Base-by-base conservation (phyloP, 2,888 invertebrate species). In the Bellardia pandia region DNA sequence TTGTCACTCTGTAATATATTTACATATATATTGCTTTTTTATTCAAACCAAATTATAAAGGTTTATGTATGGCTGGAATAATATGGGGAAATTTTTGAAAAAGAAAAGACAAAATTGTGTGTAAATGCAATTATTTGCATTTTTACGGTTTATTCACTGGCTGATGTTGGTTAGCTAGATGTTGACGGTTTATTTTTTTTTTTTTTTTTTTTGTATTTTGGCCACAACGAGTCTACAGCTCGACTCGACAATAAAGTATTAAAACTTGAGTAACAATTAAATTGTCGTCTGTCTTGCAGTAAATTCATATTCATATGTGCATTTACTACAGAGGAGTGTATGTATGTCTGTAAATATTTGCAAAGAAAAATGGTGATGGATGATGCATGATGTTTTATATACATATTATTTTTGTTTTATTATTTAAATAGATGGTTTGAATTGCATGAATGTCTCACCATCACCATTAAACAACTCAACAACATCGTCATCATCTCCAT, bases 61-160 rank as follows among this genome's bases (percentile, higher is more conserved):
- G 76, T 77, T 78, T 69, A 58, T 13, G 66, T 74, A 48, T 78
- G 56, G 11, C 62, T 60, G 78, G 14, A 60, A 68, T 80, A 80
- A n/a, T n/a, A n/a, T 86, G 76, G 64, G 60, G 77, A 86, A 81
- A 78, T 78, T 74, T n/a, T 76, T 33, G 7, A 48, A 40, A 42
- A 51, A 42, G n/a, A n/a, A 74, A 79, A 40, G 68, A 33, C 30
- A 80, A 72, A 72, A 75, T 64, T 76, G 48, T 86, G 80, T 81
- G 84, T 75, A 84, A 87, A 84, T 87, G 86, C 84, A 87, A 78
- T 86, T 86, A 84, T 86, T 86, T 86, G 80, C 77, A 81, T 86
- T 87, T 84, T 86, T 77, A 87, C 74, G 81, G 74, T 84, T 80
- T 77, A 68, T 78, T 78, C 69, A 68, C 45, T 33, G 68, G 42